Evolutionary conservation across 2,888 invertebrate genomes (phyloP).

Genomic region (Palloptera scutellata): DNA sequence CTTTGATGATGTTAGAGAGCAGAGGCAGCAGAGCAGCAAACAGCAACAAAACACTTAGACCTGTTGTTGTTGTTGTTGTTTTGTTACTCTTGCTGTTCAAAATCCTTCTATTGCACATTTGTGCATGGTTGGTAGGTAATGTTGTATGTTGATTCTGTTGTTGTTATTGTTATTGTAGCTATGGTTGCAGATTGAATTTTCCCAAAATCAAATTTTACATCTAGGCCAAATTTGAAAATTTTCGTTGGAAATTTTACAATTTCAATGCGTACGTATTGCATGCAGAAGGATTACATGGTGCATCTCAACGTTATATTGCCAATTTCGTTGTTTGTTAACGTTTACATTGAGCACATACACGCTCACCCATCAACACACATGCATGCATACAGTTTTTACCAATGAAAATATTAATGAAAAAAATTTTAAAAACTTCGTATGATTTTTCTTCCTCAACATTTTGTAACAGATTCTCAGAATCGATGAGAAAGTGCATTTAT

Average conservation of each 20-base stretch:
- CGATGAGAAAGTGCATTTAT: slow-evolving; percentile 42
- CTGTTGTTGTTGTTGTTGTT: background rate
- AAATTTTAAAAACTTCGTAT: slow-evolving; percentile 60
- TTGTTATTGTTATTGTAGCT: background rate
- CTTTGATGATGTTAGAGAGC: slow-evolving; percentile 8
- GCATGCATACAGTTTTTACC: slow-evolving; percentile 11
- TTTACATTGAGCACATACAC: background rate
- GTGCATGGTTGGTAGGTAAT: background rate
- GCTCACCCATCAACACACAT: background rate
- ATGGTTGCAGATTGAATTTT: background rate
- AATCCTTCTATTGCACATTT: slow-evolving; percentile 1
- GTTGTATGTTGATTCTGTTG: background rate
- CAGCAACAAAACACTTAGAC: background rate
- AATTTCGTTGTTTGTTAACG: slow-evolving; percentile 12
- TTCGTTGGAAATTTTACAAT: background rate
- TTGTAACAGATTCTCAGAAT: slow-evolving; percentile 62
- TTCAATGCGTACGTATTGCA: background rate
- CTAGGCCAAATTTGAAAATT: slow-evolving; percentile 1
- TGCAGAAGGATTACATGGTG: background rate
- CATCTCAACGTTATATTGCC: background rate
- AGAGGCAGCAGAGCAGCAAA: background rate
- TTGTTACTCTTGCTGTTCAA: background rate
- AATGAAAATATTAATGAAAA: slow-evolving; percentile 57
- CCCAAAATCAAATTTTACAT: slow-evolving; percentile 1
- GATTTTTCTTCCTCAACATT: slow-evolving; percentile 65